Evolutionary conservation across 2,797 vertebrate genomes (phyloP), one percentile per base, ranked within the genome.

Genomic region (Muraenolepis orangiensis): DNA sequence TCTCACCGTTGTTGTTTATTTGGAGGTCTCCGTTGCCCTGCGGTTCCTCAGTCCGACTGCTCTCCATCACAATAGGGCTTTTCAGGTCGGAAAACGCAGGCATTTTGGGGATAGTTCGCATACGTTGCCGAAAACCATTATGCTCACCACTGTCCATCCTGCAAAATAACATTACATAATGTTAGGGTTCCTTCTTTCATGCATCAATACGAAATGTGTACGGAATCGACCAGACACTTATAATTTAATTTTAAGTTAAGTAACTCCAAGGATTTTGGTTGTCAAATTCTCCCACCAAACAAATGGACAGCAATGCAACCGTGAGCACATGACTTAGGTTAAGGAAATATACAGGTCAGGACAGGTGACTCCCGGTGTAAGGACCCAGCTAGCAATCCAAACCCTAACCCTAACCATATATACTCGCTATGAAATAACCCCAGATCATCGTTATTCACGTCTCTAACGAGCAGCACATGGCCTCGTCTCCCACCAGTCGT

Each of bases 141-240:
- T 80, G 80, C 36, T 74, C 79, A 16, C 42, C 84, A 31, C 72
- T 83, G 23, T 90, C 89, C 93, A 93, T 94, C 86, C 88, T 91
- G 66, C 32, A 66, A 70, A 66, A 2, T 57, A 77, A 5, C 71
- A 6, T 12, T 6, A 7, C 0, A 40, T 4, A 67, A 67, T 12
- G 57, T 64, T 1, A 26, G 2, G 23, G 12, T 64, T 64, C 57
- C 26, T 64, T 64, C 57, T 64, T 64, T 8, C 1, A 64, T 12
- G n/a, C 51, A 6, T 46, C 20, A 20, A 6, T 20, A 57, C 51
- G 20, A 57, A 14, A n/a, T 8, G 1, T 23, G 51, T 18, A 51
- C 42, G 42, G 42, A 51, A 51, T 51, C 42, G 5, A 20, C 42
- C 18, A 51, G 18, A 16, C 42, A 51, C 42, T 51, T 20, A 7